These are phyloP conservation scores for Adineta ricciae DNA, from an alignment of 2,888 invertebrate genomes.

Conservation along the genomic window DNA sequence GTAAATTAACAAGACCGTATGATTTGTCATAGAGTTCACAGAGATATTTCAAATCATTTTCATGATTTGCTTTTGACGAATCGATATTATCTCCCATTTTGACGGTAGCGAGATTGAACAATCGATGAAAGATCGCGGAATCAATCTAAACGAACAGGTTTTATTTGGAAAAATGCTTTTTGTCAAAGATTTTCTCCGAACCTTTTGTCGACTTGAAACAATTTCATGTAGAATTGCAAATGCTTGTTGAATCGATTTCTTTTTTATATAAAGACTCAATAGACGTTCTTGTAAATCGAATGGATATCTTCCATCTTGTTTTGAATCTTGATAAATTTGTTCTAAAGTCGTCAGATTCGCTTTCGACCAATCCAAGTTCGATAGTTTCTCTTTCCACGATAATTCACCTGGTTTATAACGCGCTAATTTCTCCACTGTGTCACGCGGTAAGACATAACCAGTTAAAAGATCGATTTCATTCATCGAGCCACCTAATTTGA, in stretches of 20 bases:
- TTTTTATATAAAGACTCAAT: not conserved
- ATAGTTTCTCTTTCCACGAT: conserved; percentile 1
- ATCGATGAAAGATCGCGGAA: not conserved
- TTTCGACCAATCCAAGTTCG: not conserved
- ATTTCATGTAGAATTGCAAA: not conserved
- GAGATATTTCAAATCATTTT: not conserved
- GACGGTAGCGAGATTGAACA: not conserved
- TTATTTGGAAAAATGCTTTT: too few species aligned
- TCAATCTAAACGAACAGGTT: not conserved
- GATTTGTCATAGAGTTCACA: not conserved
- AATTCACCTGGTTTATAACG: conserved; percentile 20
- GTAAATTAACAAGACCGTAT: not conserved
- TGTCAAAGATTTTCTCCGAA: not conserved
- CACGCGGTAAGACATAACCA: not conserved
- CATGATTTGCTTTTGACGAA: not conserved
- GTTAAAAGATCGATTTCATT: conserved; percentile 8
- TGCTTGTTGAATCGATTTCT: not conserved
- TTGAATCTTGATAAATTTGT: conserved; percentile 10
- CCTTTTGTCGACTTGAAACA: not conserved
- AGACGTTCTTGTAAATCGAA: not conserved
- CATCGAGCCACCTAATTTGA: not conserved
- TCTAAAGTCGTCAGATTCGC: not conserved
- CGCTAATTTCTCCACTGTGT: not conserved
- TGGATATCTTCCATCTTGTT: conserved; percentile 20
- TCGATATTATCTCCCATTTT: not conserved